A percentile compares a stretch with the other conserved stretches of the same genome.
Evolutionary conservation across 92 coral and sea anemone genomes (phyloP).

Genomic region (Porites cylindrica): DNA sequence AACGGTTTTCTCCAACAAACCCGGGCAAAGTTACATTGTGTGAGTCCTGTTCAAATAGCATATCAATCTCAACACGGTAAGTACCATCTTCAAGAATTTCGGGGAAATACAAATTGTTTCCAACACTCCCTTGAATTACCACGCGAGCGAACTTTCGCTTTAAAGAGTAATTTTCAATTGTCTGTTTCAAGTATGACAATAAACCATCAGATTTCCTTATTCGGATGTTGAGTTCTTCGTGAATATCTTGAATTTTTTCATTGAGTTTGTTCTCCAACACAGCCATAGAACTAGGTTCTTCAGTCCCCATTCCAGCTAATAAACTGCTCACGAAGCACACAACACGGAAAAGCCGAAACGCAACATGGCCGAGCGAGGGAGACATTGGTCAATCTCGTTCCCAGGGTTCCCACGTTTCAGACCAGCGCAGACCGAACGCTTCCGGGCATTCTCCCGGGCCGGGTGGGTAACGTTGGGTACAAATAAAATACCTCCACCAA

Average conservation of each 20-base stretch:
- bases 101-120: slow-evolving; percentile 52
- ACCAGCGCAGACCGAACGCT: background rate
- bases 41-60: slow-evolving; percentile 56
- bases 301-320: slow-evolving; percentile 27
- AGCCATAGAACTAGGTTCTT: slow-evolving; percentile 45
- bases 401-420: slow-evolving; percentile 16
- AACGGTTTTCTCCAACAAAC: slow-evolving; percentile 8
- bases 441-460: too few species aligned
- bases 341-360: slow-evolving; percentile 17
- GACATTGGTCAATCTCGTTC: slow-evolving; percentile 11
- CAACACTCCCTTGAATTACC: slow-evolving; percentile 57
- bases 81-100: slow-evolving; percentile 49
- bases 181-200: slow-evolving; percentile 23
- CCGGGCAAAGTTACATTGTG: slow-evolving; percentile 40
- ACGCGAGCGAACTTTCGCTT: slow-evolving; percentile 48
- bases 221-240: slow-evolving; percentile 47
- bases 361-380: slow-evolving; percentile 27
- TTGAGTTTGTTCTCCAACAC: slow-evolving; percentile 24
- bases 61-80: slow-evolving; percentile 61
- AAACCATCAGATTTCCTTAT: slow-evolving; percentile 36
- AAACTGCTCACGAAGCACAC: slow-evolving; percentile 21
- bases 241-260: slow-evolving; percentile 38
- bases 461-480: too few species aligned
- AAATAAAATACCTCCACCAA: background rate
- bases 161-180: slow-evolving; percentile 37